Percentiles rank a stretch among this genome's conserved stretches.
phyloP scores from a whole-genome alignment of 2,113 vertebrate genomes.

The Noctilio leporinus region DNA sequence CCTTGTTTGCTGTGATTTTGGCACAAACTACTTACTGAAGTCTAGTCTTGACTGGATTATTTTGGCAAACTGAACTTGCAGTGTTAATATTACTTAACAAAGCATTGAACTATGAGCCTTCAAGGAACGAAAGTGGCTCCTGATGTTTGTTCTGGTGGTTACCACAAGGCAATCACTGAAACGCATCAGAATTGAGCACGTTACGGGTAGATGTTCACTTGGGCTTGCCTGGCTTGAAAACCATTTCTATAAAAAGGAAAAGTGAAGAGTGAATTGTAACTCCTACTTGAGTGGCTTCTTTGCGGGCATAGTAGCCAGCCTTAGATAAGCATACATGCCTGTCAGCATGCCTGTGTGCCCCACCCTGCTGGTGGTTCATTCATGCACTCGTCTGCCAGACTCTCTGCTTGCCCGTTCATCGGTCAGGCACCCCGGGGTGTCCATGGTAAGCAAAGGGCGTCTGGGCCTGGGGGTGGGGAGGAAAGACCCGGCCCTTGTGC shows the following conservation, averaged over 20 bases:
- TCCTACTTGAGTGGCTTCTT: neutral
- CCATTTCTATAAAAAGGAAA: neutral
- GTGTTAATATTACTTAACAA: neutral
- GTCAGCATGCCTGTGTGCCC: neutral
- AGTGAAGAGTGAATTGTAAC: neutral
- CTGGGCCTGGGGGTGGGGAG: neutral
- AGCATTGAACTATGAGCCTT: neutral
- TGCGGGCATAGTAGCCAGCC: neutral
- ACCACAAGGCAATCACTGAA: neutral
- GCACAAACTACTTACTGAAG: neutral
- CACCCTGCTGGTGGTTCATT: neutral
- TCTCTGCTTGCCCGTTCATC: neutral
- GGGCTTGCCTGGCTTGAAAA: neutral
- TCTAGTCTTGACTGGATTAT: neutral
- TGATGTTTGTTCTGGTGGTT: neutral
- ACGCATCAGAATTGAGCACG: neutral
- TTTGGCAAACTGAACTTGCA: neutral
- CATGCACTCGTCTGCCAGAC: neutral
- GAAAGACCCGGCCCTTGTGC: accelerated
- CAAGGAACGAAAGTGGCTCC: neutral
- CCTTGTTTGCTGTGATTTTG: neutral
- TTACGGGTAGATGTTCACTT: neutral
- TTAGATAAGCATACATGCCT: accelerated
- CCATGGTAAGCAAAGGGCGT: too few species aligned
- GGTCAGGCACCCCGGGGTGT: neutral